phyloP scores from a whole-genome alignment of 2,113 vertebrate species.

The Chinchilla lanigera region DNA sequence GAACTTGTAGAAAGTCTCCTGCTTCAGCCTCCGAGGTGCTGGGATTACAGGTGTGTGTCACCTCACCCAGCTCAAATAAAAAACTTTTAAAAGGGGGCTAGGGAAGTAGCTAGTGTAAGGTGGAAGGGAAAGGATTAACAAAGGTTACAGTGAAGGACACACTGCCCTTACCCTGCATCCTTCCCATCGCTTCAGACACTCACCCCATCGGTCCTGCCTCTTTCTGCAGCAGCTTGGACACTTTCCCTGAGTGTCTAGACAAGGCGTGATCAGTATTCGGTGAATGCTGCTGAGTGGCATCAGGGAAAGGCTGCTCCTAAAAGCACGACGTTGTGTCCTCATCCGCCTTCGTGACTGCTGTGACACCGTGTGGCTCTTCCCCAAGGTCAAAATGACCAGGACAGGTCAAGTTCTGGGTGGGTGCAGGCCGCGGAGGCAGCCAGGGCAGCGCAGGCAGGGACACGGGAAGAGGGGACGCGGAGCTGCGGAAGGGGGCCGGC shows the following conservation, averaged over 20 bases:
- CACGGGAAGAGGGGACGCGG: neutral
- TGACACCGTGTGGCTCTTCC: neutral
- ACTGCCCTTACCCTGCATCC: neutral
- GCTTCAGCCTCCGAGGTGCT: neutral
- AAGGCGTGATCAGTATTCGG: neutral
- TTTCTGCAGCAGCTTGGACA: neutral
- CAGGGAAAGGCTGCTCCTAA: neutral
- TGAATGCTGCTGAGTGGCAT: neutral
- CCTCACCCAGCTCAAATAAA: neutral
- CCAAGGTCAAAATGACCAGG: neutral
- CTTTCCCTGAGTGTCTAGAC: neutral
- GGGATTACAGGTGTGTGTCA: neutral
- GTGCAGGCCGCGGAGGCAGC: neutral
- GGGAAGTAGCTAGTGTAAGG: neutral
- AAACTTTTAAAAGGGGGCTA: neutral
- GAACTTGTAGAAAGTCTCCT: neutral
- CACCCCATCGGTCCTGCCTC: neutral
- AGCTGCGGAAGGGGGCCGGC: neutral
- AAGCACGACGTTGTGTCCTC: neutral
- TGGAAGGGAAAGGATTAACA: too few species aligned
- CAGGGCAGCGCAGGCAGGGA: neutral
- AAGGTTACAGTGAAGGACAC: neutral
- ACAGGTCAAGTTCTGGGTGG: neutral
- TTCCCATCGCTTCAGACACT: neutral
- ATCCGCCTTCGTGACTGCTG: neutral